Evolutionary conservation across 1,140 invertebrate species (phyloP).

Genomic region (Drosophila triauraria): DNA sequence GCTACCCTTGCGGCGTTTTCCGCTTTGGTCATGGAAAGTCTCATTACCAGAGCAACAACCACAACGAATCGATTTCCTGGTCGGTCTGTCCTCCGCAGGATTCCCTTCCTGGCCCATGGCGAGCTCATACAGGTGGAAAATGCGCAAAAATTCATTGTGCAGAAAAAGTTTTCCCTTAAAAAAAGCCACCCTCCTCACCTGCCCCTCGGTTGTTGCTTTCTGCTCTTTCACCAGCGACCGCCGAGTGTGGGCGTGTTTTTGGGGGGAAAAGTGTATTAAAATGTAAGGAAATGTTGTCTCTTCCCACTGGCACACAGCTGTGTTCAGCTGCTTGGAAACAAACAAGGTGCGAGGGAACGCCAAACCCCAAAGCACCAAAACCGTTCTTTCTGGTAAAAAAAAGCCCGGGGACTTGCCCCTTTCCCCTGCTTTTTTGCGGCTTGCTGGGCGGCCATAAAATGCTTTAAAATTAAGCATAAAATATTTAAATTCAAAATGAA

Average conservation of each 20-base stretch:
- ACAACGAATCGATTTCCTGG: conserved; percentile 77
- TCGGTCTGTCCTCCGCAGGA: neutral
- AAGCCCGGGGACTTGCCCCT: conserved; percentile 42
- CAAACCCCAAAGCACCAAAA: neutral
- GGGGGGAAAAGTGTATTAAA: conserved; percentile 76
- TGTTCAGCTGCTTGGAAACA: conserved; percentile 78
- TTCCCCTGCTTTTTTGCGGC: conserved; percentile 24
- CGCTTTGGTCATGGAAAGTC: conserved; percentile 35
- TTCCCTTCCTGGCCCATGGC: neutral
- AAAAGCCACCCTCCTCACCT: conserved; percentile 42
- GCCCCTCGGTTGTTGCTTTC: conserved; percentile 74
- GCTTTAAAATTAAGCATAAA: conserved; percentile 71
- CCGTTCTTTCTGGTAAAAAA: conserved; percentile 28
- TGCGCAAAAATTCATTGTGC: conserved; percentile 83
- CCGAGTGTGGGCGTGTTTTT: neutral
- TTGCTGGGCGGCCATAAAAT: conserved; percentile 35
- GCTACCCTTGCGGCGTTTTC: conserved; percentile 27
- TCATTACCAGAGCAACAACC: conserved; percentile 72
- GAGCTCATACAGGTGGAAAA: conserved; percentile 79
- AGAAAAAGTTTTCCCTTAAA: conserved; percentile 69
- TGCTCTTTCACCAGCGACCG: conserved; percentile 39
- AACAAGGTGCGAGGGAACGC: conserved; percentile 28
- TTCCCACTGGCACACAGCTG: conserved; percentile 60
- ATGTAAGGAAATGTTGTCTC: conserved; percentile 61
- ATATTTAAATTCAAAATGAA: conserved; percentile 66